Conservation (phyloP, 2,888 invertebrate genomes). For the Dyspetes luteomarginatus region DNA sequence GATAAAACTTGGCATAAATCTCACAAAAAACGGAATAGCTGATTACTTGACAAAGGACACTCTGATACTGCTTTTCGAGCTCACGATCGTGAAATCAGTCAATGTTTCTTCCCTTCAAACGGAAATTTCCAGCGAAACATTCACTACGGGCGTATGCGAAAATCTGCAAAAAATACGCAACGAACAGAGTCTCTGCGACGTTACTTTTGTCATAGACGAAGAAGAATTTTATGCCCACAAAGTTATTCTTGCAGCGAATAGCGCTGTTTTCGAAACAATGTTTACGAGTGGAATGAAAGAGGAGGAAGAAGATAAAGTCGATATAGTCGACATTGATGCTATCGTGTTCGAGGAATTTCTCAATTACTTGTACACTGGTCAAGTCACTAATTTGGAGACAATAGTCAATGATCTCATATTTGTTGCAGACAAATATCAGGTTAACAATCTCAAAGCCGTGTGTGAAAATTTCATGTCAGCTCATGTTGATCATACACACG, state of each 20-base stretch:
- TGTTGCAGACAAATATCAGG: slow-evolving; percentile 27
- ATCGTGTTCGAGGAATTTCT: slow-evolving; percentile 21
- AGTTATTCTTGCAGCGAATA: slow-evolving; percentile 5
- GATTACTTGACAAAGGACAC: background rate
- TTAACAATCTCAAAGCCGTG: background rate
- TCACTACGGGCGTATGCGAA: background rate
- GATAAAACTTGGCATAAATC: background rate
- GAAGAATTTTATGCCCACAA: background rate
- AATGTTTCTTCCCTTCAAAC: background rate
- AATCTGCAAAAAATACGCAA: background rate
- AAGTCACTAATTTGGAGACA: background rate
- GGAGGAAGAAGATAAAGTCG: background rate
- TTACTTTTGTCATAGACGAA: background rate
- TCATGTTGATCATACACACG: background rate
- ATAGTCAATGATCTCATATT: background rate
- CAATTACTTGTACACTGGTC: slow-evolving; percentile 7
- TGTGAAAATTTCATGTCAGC: background rate
- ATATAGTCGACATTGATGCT: background rate
- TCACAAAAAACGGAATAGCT: too few relatives aligned
- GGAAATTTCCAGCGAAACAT: background rate
- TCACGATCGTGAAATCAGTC: background rate
- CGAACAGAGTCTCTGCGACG: background rate
- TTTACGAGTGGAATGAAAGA: background rate
- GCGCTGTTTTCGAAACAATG: slow-evolving; percentile 12
- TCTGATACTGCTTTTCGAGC: slow-evolving; percentile 3